A percentile compares a stretch with the other conserved stretches of the same genome.
Conservation (phyloP, 2,888 invertebrate species). For the Luperina testacea region DNA sequence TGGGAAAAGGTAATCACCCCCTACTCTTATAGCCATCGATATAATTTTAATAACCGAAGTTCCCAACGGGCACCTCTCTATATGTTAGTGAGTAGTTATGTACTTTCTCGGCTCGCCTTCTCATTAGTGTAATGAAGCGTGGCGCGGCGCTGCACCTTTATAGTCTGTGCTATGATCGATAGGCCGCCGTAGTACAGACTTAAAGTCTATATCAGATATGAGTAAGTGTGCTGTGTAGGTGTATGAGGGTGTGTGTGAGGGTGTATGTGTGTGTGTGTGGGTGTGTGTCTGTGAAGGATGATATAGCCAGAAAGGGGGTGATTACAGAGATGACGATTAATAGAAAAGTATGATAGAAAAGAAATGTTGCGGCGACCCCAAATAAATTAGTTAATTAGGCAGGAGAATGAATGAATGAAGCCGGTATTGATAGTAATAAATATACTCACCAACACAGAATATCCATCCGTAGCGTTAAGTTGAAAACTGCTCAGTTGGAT, state of each 20-base stretch:
- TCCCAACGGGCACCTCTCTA: background rate
- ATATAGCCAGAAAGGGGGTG: too few relatives aligned
- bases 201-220: too few relatives aligned
- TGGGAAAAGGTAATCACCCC: too few relatives aligned
- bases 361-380: too few relatives aligned
- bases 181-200: background rate
- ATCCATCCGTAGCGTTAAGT: slow-evolving; percentile 69
- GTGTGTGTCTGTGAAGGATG: too few relatives aligned
- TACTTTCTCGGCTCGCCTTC: slow-evolving; percentile 24
- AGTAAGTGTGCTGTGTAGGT: too few relatives aligned
- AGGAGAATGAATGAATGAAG: background rate
- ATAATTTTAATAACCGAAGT: background rate
- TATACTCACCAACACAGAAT: slow-evolving; percentile 79
- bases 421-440: background rate
- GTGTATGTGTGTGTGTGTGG: too few relatives aligned
- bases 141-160: slow-evolving; percentile 23
- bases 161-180: slow-evolving; percentile 7
- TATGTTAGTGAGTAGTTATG: background rate
- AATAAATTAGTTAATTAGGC: too few relatives aligned
- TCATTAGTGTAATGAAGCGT: slow-evolving; percentile 57
- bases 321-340: too few relatives aligned
- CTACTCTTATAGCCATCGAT: too few relatives aligned
- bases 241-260: too few relatives aligned
- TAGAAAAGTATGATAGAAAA: too few relatives aligned
- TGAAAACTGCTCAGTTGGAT: slow-evolving; percentile 15